phyloP scores from a whole-genome alignment of 2,888 invertebrate species.

The Scelioninae gen. 1 region DNA sequence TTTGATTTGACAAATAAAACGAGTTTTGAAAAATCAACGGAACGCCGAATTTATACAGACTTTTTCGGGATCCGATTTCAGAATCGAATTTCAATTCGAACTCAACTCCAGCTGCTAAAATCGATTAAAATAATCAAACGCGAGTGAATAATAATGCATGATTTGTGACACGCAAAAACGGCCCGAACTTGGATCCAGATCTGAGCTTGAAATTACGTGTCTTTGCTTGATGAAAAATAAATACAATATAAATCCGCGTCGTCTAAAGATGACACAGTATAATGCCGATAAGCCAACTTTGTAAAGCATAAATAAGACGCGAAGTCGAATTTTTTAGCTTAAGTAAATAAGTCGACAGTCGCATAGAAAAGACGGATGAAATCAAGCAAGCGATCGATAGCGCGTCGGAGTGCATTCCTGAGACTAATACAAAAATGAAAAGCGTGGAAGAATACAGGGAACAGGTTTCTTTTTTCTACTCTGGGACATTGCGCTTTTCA shows the following conservation, averaged over 20 bases:
- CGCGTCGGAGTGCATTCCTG: constrained; percentile 34
- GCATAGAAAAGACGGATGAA: constrained; percentile 53
- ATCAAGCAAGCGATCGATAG: constrained; percentile 61
- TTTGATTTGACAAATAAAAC: constrained; percentile 45
- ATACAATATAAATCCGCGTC: constrained; percentile 28
- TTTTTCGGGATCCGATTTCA: constrained; percentile 16
- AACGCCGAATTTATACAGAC: constrained; percentile 3
- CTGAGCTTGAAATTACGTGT: not conserved
- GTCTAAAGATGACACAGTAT: constrained; percentile 56
- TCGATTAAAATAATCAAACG: constrained; percentile 23
- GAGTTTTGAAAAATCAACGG: constrained; percentile 19
- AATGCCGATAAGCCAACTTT: constrained; percentile 65
- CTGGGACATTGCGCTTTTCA: constrained; percentile 24
- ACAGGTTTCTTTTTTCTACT: constrained; percentile 40
- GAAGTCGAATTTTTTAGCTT: constrained; percentile 61
- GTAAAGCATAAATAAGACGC: constrained; percentile 59
- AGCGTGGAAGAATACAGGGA: constrained; percentile 23
- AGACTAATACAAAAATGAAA: constrained; percentile 41
- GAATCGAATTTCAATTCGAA: constrained; percentile 10
- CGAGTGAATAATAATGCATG: too few species aligned
- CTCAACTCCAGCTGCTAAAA: constrained; percentile 1
- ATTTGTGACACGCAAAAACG: constrained; percentile 13
- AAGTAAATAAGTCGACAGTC: constrained; percentile 66
- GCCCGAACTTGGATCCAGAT: constrained; percentile 5
- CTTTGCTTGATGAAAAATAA: not conserved